These are phyloP conservation scores for Drosophila virilis DNA, from an alignment of 1,140 invertebrate genomes.

Conservation along the genomic window DNA sequence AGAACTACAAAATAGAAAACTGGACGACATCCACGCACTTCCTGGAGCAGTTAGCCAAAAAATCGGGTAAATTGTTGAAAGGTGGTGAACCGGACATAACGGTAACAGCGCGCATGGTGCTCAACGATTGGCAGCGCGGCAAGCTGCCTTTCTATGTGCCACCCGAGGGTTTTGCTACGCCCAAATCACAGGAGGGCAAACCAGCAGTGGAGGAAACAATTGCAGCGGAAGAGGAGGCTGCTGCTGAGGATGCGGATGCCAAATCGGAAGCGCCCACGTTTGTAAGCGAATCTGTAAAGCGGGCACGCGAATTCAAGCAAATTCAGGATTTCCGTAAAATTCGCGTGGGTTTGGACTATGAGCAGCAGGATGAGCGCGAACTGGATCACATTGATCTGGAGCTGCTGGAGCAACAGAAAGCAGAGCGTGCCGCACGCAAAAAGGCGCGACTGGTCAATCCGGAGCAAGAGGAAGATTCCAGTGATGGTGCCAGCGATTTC, in stretches of 20 bases:
- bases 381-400: constrained; percentile 86
- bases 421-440: constrained; percentile 83
- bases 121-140: constrained; percentile 99
- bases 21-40: constrained; percentile 95
- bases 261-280: constrained; percentile 72
- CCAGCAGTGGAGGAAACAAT: constrained; percentile 37
- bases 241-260: constrained; percentile 66
- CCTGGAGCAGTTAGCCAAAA: constrained; percentile 94
- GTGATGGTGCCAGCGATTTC: constrained; percentile 86
- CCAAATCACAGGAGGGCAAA: constrained; percentile 81
- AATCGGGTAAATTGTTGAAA: constrained; percentile 96
- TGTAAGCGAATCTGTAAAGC: constrained; percentile 79
- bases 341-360: constrained; percentile 89
- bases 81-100: constrained; percentile 97
- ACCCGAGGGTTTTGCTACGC: constrained; percentile 91
- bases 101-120: constrained; percentile 95
- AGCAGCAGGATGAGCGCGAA: constrained; percentile 88
- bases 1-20: constrained; percentile 94
- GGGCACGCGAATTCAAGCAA: constrained; percentile 78
- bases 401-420: constrained; percentile 85
- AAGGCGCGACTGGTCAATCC: constrained; percentile 65
- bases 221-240: constrained; percentile 10
- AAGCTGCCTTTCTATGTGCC: constrained; percentile 97
- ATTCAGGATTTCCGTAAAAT: constrained; percentile 93
- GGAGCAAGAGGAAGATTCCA: constrained; percentile 83